A percentile compares a stretch with the other conserved stretches of the same genome.
These are phyloP conservation scores for Oryzias dopingdopingensis DNA, from an alignment of 2,797 vertebrate genomes.

Conservation along the genomic window DNA sequence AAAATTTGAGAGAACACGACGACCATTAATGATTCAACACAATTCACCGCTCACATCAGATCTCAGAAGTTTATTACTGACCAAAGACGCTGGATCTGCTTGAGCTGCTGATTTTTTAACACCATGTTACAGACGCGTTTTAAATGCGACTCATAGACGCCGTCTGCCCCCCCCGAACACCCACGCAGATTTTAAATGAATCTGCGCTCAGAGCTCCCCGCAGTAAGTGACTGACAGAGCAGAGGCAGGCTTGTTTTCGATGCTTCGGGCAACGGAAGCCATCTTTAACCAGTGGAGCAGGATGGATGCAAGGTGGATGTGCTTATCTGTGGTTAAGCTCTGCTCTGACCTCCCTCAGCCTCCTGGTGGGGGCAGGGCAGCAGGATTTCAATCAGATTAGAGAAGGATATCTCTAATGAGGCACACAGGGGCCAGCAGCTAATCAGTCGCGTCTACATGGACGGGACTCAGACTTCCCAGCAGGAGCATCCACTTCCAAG, in stretches of 20 bases:
- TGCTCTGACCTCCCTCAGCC: constrained; percentile 44
- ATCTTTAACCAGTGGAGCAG: constrained; percentile 44
- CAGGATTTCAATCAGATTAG: constrained; percentile 52
- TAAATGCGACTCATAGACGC: not conserved
- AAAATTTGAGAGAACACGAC: not conserved
- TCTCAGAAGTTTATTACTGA: too few species aligned
- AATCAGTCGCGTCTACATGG: constrained; percentile 50
- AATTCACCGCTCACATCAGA: too few species aligned
- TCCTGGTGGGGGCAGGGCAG: constrained; percentile 23
- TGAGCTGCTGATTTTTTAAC: constrained; percentile 3
- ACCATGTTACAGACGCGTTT: not conserved
- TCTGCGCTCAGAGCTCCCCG: constrained; percentile 39
- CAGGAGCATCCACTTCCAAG: constrained; percentile 35
- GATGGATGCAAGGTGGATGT: constrained; percentile 59
- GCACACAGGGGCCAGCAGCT: constrained; percentile 45
- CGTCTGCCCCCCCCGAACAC: constrained; percentile 31
- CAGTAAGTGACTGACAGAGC: constrained; percentile 28
- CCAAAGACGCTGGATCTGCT: too few species aligned
- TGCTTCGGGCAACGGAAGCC: constrained; percentile 42
- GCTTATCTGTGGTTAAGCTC: constrained; percentile 61
- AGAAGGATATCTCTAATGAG: constrained; percentile 34
- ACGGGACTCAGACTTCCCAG: constrained; percentile 41
- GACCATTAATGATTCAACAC: too few species aligned
- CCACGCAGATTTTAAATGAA: constrained; percentile 59
- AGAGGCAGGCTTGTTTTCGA: constrained; percentile 33